Evolutionary conservation across 2,113 vertebrate genomes (phyloP).

Genomic region (Oostethus manadensis): DNA sequence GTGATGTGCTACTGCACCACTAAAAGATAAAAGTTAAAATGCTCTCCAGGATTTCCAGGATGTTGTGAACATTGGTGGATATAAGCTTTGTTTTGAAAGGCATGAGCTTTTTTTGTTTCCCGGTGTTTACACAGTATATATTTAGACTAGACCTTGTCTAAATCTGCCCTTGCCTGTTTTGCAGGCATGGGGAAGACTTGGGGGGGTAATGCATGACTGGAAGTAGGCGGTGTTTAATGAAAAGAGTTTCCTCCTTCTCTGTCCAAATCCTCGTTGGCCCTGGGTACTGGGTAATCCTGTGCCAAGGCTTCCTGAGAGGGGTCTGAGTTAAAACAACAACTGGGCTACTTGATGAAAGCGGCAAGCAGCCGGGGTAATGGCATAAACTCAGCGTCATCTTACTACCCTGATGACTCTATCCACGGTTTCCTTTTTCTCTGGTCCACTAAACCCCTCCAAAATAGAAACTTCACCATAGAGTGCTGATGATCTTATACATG

Average conservation of each 20-base stretch:
- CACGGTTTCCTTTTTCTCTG: conserved; percentile 41
- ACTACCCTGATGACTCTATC: conserved; percentile 64
- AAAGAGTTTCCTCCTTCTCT: conserved; percentile 46
- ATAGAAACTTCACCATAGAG: conserved; percentile 32
- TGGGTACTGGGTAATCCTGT: conserved; percentile 20
- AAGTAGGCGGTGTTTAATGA: conserved; percentile 50
- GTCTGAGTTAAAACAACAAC: conserved; percentile 71
- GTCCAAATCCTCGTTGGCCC: conserved; percentile 59
- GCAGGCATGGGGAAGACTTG: conserved; percentile 38
- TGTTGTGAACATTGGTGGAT: conserved; percentile 20
- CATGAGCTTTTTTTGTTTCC: conserved; percentile 22
- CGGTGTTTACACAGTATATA: conserved; percentile 11
- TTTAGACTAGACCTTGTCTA: conserved; percentile 27
- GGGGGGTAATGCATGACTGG: conserved; percentile 43
- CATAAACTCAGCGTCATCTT: conserved; percentile 52
- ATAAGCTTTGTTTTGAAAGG: conserved; percentile 17
- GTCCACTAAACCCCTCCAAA: conserved; percentile 22
- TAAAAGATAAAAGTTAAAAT: conserved; percentile 53
- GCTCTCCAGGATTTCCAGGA: conserved; percentile 34
- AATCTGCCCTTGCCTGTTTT: conserved; percentile 33
- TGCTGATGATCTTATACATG: conserved; percentile 32
- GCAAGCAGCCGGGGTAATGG: conserved; percentile 38
- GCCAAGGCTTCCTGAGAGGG: conserved; percentile 64
- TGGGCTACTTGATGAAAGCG: conserved; percentile 65
- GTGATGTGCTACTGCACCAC: conserved; percentile 49